These are phyloP conservation scores for Prionace glauca DNA, from an alignment of 2,797 vertebrate genomes.

Conservation along the genomic window DNA sequence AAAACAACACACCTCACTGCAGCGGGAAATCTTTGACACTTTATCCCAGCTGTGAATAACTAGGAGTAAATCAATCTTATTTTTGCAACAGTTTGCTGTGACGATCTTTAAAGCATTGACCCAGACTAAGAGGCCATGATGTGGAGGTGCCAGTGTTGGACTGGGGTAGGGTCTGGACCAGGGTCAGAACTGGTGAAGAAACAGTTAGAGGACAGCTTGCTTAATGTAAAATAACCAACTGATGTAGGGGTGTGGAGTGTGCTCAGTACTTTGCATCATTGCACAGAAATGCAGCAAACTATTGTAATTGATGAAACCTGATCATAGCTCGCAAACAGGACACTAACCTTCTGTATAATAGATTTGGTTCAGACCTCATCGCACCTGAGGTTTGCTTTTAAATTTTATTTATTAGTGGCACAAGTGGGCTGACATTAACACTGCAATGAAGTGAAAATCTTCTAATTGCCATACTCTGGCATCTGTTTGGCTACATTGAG, in stretches of 20 bases:
- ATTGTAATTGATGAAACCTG: background rate
- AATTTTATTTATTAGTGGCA: too few species aligned
- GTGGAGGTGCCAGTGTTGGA: too few species aligned
- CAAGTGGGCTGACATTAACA: too few species aligned
- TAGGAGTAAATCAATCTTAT: background rate
- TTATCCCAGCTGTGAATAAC: background rate
- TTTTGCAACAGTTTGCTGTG: background rate
- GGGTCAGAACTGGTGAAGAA: background rate
- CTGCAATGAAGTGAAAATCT: too few species aligned
- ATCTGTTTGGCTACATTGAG: too few species aligned
- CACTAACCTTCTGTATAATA: background rate
- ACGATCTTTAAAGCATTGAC: background rate
- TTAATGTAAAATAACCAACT: background rate
- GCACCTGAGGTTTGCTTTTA: too few species aligned
- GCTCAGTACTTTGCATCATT: background rate
- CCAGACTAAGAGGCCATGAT: background rate
- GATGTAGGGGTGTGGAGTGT: background rate
- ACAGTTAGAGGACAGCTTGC: background rate
- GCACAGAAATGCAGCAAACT: background rate
- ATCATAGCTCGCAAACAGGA: background rate
- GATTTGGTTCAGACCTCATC: background rate
- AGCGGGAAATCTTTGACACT: background rate
- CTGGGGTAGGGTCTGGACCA: too few species aligned
- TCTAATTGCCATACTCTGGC: too few species aligned
- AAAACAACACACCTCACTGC: background rate